These are phyloP conservation scores for Ophion obscuratus DNA, from an alignment of 2,888 invertebrate species.

Conservation along the genomic window DNA sequence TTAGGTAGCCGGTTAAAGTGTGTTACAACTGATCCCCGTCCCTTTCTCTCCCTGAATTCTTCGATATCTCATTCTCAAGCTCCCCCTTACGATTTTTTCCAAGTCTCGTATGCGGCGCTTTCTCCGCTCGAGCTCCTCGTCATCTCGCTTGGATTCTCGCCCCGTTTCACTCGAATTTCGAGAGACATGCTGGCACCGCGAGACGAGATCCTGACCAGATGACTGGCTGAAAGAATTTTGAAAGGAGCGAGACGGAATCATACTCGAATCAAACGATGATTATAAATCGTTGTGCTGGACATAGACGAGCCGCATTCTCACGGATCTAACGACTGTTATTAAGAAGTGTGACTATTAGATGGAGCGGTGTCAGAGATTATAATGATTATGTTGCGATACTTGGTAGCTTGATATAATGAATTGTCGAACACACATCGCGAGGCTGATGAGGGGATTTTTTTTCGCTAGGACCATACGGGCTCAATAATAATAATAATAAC, in stretches of 20 bases:
- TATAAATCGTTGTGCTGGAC: slow-evolving; percentile 15
- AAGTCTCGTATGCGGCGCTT: slow-evolving; percentile 14
- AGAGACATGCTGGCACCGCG: slow-evolving; percentile 56
- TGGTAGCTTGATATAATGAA: slow-evolving; percentile 9
- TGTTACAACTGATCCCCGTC: background rate
- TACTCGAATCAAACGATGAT: slow-evolving; percentile 18
- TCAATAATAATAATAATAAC: slow-evolving; percentile 22
- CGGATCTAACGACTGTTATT: slow-evolving; percentile 29
- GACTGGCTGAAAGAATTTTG: slow-evolving; percentile 18
- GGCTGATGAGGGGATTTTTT: background rate
- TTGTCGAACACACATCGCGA: background rate
- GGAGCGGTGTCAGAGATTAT: slow-evolving; percentile 10
- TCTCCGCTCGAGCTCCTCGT: slow-evolving; percentile 32
- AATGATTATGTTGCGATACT: slow-evolving; percentile 33
- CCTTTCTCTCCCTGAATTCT: slow-evolving; percentile 18
- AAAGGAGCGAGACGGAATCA: slow-evolving; percentile 9
- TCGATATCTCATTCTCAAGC: background rate
- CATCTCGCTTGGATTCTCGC: slow-evolving; percentile 31
- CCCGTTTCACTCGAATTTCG: slow-evolving; percentile 48
- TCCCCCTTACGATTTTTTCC: slow-evolving; percentile 5
- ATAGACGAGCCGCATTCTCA: background rate
- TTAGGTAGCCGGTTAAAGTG: background rate
- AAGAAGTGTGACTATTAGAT: slow-evolving; percentile 33
- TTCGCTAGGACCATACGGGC: background rate
- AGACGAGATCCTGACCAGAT: slow-evolving; percentile 22